These are phyloP conservation scores for Syngnathoides biaculeatus DNA, from an alignment of 2,113 vertebrate genomes.

Conservation along the genomic window DNA sequence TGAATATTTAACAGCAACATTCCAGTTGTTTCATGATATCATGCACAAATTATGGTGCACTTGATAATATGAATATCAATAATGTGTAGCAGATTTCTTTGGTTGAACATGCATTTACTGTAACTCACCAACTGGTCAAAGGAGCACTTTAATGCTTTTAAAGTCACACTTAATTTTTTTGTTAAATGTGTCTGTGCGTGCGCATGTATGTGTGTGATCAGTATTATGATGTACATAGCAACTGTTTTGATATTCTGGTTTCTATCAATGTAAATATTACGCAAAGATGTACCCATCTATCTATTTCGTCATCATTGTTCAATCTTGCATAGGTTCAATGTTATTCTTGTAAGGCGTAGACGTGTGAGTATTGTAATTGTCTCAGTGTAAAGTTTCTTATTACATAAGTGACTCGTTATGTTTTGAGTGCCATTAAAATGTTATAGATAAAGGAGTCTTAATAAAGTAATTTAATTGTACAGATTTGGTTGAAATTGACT, in stretches of 20 bases:
- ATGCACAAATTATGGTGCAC: conserved; percentile 15
- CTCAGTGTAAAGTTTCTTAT: conserved; percentile 15
- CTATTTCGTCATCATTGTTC: conserved; percentile 48
- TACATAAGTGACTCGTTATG: neutral
- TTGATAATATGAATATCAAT: conserved; percentile 25
- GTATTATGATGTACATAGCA: conserved; percentile 66
- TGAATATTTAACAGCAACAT: conserved; percentile 53
- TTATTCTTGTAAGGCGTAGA: conserved; percentile 44
- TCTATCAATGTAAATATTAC: conserved; percentile 47
- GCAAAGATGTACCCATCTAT: conserved; percentile 46
- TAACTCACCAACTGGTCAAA: conserved; percentile 28
- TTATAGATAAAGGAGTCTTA: neutral
- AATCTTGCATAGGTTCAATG: conserved; percentile 48
- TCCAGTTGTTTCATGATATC: conserved; percentile 46
- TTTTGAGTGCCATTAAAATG: conserved; percentile 1
- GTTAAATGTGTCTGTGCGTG: conserved; percentile 55
- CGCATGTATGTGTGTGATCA: conserved; percentile 75
- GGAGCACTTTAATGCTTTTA: conserved; percentile 74
- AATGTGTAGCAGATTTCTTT: conserved; percentile 3
- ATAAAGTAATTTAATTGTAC: neutral
- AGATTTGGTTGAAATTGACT: neutral
- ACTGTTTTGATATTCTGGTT: conserved; percentile 57
- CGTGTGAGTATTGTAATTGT: conserved; percentile 46
- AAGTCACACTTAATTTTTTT: conserved; percentile 28
- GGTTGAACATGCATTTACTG: conserved; percentile 3